Conservation (phyloP, 2,888 invertebrate species). For the Caenorhabditis zanzibari region DNA sequence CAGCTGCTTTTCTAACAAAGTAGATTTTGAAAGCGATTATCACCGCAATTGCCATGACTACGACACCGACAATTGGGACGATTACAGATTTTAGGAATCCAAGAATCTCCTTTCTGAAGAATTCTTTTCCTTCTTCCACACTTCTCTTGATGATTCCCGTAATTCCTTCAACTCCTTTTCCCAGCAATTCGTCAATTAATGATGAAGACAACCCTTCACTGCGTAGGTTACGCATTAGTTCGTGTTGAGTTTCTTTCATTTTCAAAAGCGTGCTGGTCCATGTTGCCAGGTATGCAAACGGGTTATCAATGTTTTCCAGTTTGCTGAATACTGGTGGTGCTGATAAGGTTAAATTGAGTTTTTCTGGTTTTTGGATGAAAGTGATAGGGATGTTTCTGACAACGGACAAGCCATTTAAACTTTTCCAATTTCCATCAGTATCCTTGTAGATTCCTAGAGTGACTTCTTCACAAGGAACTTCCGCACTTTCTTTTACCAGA, state of each 20-base stretch:
- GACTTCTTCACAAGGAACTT: conserved; percentile 22
- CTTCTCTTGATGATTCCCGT: too few species aligned
- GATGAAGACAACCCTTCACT: background rate
- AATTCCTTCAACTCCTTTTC: background rate
- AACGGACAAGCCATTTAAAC: conserved; percentile 9
- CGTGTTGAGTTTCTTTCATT: background rate
- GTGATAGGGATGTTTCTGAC: background rate
- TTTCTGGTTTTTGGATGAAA: background rate
- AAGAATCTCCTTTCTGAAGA: too few species aligned
- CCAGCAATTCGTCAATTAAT: background rate
- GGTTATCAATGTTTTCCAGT: conserved; percentile 11
- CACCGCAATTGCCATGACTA: background rate
- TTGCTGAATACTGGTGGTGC: conserved; percentile 8
- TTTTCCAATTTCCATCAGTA: background rate
- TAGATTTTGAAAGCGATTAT: background rate
- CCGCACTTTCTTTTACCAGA: conserved; percentile 14
- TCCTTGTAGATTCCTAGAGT: conserved; percentile 20
- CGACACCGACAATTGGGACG: background rate
- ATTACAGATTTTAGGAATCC: too few species aligned
- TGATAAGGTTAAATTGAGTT: conserved; percentile 8
- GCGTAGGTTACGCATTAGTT: background rate
- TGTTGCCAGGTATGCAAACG: background rate
- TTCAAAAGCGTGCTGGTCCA: background rate
- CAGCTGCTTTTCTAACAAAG: background rate
- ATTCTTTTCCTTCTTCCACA: too few species aligned